These are phyloP conservation scores for Platorchestia sp. DNA, from an alignment of 1,140 invertebrate species.

Conservation along the genomic window DNA sequence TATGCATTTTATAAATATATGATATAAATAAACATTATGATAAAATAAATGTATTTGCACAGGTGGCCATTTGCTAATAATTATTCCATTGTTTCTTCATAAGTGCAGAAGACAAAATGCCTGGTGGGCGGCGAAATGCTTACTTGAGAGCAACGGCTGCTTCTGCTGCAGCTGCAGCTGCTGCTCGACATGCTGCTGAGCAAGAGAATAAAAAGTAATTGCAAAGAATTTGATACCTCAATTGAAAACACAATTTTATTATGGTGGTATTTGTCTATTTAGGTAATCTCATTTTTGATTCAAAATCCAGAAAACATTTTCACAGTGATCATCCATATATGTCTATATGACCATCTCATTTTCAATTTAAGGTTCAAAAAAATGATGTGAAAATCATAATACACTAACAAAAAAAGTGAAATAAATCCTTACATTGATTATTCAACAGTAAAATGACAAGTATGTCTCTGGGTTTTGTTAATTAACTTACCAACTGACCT, in stretches of 20 bases:
- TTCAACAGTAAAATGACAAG: too few relatives aligned
- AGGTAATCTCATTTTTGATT: too few relatives aligned
- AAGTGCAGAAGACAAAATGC: background rate
- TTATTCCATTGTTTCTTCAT: background rate
- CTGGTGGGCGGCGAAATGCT: conserved; percentile 13
- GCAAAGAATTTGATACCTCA: background rate
- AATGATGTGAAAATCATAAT: background rate
- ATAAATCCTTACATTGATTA: too few relatives aligned
- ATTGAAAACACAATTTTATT: background rate
- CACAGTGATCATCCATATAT: too few relatives aligned
- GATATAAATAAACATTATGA: background rate
- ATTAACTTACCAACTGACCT: too few relatives aligned
- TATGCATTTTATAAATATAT: background rate
- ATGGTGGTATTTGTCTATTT: background rate
- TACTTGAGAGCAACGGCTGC: background rate
- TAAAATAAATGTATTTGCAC: background rate
- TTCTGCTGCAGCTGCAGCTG: background rate
- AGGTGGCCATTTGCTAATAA: background rate
- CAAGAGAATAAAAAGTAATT: background rate
- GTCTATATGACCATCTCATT: background rate
- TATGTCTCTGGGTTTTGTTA: too few relatives aligned
- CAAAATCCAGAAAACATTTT: too few relatives aligned
- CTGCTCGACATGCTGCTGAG: background rate
- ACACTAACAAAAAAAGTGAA: background rate
- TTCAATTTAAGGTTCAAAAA: background rate